Evolutionary conservation across 2,797 vertebrate species (phyloP).

Genomic region (Falco concolor): DNA sequence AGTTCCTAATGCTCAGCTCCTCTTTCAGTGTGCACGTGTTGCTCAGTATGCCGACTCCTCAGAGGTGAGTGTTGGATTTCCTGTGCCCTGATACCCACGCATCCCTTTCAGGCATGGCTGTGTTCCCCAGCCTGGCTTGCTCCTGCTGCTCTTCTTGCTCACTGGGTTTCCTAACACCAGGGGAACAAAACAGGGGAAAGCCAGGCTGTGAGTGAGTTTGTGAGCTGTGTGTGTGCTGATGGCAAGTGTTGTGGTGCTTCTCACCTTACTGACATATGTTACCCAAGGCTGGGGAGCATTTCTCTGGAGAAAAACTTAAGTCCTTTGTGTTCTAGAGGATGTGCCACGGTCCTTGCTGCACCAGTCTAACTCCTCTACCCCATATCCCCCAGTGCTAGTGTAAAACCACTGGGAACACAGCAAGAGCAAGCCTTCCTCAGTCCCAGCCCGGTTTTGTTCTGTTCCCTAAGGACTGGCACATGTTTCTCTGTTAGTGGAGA

Average conservation of each 20-base stretch:
- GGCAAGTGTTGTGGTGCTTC: not conserved
- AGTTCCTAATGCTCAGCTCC: constrained; percentile 47
- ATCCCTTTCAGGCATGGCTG: not conserved
- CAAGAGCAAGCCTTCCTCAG: not conserved
- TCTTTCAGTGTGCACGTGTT: constrained; percentile 77
- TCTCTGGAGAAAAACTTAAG: not conserved
- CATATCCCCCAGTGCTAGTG: rapidly evolving
- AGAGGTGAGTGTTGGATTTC: constrained; percentile 74
- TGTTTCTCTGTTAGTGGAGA: not conserved
- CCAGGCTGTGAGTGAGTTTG: not conserved
- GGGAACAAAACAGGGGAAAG: not conserved
- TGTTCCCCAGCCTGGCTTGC: not conserved
- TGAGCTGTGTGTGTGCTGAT: not conserved
- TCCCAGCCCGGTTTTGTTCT: not conserved
- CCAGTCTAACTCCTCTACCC: not conserved
- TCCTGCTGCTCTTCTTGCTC: not conserved
- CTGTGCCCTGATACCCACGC: not conserved
- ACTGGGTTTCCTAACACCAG: constrained; percentile 5
- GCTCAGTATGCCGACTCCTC: constrained; percentile 70
- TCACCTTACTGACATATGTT: not conserved
- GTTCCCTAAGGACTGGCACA: rapidly evolving
- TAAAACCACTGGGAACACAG: not conserved
- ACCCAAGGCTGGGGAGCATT: not conserved
- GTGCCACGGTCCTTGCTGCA: not conserved
- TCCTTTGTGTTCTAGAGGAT: not conserved